Evolutionary conservation across 2,888 invertebrate genomes (phyloP).

Genomic region (Parapristionchus giblindavisi): DNA sequence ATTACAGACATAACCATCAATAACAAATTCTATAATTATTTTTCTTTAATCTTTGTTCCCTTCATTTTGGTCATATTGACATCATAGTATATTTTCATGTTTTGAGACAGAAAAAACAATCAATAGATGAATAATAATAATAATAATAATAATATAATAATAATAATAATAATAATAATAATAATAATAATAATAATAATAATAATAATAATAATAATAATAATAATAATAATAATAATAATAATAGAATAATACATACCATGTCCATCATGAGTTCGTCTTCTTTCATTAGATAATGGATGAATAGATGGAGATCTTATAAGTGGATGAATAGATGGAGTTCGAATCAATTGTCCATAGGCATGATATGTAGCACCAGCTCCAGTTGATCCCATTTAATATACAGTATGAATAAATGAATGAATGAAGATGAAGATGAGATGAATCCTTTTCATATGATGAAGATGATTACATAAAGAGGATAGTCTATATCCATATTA

Average conservation of each 20-base stretch:
- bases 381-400: constrained; percentile 58
- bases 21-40: too few relatives aligned
- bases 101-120: too few relatives aligned
- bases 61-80: too few relatives aligned
- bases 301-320: constrained; percentile 43
- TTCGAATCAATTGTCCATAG: constrained; percentile 62
- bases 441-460: background rate
- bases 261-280: constrained; percentile 32
- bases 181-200: too few relatives aligned
- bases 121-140: too few relatives aligned
- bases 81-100: too few relatives aligned
- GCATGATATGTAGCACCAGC: constrained; percentile 60
- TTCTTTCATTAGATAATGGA: constrained; percentile 14
- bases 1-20: too few relatives aligned
- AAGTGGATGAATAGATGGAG: constrained; percentile 60
- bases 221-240: too few relatives aligned
- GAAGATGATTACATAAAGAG: constrained; percentile 23
- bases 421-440: constrained; percentile 1
- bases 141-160: too few relatives aligned
- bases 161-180: too few relatives aligned
- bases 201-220: too few relatives aligned
- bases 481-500: constrained; percentile 25
- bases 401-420: constrained; percentile 3
- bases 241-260: background rate
- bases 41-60: too few relatives aligned